These are phyloP conservation scores for Lepidochrysops patricia DNA, from an alignment of 2,888 invertebrate species.

Conservation along the genomic window DNA sequence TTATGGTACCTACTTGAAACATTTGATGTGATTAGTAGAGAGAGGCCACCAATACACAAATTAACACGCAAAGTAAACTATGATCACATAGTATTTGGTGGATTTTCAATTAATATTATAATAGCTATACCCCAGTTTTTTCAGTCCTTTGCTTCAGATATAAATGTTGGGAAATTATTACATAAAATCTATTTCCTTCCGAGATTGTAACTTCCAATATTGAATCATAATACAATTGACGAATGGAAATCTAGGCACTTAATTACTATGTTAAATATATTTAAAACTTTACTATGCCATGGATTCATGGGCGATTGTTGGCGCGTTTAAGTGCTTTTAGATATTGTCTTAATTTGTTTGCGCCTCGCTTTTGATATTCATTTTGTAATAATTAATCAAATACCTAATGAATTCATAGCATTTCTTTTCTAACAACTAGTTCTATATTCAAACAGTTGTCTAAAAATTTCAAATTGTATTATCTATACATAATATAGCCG, in stretches of 20 bases:
- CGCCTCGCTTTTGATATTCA: not conserved
- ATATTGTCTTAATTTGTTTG: not conserved
- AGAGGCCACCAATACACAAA: not conserved
- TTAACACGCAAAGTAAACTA: not conserved
- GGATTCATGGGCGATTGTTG: slow-evolving; percentile 1
- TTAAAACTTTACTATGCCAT: not conserved
- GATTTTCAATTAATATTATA: not conserved
- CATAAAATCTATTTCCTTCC: not conserved
- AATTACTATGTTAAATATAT: slow-evolving; percentile 13
- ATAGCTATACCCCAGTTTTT: not conserved
- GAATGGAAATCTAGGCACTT: slow-evolving; percentile 17
- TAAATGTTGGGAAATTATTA: not conserved
- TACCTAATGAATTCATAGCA: not conserved
- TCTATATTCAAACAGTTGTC: slow-evolving; percentile 9
- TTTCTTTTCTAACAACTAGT: slow-evolving; percentile 3
- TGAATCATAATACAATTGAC: slow-evolving; percentile 8
- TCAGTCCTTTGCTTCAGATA: not conserved
- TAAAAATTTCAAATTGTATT: slow-evolving; percentile 1
- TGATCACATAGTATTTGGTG: not conserved
- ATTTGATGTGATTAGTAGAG: not conserved
- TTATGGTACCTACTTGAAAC: not conserved
- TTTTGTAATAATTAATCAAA: not conserved
- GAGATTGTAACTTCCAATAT: not conserved
- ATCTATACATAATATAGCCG: not conserved
- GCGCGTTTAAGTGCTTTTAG: not conserved